Percentiles rank a stretch among this genome's conserved stretches.
phyloP scores from a whole-genome alignment of 2,113 vertebrate species.

The Eudorcas thomsonii region DNA sequence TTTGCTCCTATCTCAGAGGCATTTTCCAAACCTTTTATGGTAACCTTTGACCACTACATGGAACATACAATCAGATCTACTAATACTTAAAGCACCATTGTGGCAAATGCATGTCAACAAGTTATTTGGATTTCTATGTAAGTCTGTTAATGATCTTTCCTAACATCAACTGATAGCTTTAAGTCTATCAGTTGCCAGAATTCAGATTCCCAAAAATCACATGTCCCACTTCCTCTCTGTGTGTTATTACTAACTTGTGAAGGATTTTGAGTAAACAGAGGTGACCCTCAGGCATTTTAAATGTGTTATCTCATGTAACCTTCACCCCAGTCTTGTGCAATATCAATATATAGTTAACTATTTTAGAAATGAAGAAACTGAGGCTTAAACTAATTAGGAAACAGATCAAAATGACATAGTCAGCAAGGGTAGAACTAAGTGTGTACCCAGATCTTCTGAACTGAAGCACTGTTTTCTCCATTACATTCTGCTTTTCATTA shows the following conservation, averaged over 20 bases:
- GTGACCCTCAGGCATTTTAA: background rate
- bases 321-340: background rate
- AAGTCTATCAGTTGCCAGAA: conserved; percentile 10
- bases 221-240: background rate
- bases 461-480: background rate
- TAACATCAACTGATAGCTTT: background rate
- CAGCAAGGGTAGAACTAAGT: background rate
- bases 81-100: background rate
- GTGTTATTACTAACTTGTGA: background rate
- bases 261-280: background rate
- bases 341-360: background rate
- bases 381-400: background rate
- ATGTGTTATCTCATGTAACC: background rate
- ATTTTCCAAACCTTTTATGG: conserved; percentile 63
- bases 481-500: background rate
- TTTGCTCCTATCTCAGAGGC: conserved; percentile 17
- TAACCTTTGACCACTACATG: conserved; percentile 17
- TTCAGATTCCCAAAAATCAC: background rate
- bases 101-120: conserved; percentile 20
- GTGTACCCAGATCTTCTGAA: background rate
- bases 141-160: background rate
- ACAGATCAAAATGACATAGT: background rate
- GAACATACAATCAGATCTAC: background rate
- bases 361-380: conserved; percentile 28
- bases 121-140: conserved; percentile 25